Base-by-base conservation (phyloP, 2,113 vertebrate genomes). In the Cyprinodon tularosa region DNA sequence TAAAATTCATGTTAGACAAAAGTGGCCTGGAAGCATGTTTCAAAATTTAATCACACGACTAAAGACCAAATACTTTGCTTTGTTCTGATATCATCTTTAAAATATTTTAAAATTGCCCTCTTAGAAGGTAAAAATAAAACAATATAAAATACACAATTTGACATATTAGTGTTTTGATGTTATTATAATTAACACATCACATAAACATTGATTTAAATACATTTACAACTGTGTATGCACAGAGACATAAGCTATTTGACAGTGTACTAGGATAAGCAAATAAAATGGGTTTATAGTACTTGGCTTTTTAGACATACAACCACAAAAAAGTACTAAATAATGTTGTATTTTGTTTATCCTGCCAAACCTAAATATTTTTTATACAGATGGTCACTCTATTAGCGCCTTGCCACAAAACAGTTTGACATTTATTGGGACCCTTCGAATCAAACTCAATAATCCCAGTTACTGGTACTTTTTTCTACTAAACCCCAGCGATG, bases 1-100 rank as follows among this genome's bases (percentile, higher is more conserved):
- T 65, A 61, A 71, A 84, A 80, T 62, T 76, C 40, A 66, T 78
- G 70, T 47, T 76, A 72, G 81, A 77, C 47, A 45, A n/a, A 74
- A 40, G 0, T 42, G 59, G 7, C 29, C 61, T 20, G 68, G 74
- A 77, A 69, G 45, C 53, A 36, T 3, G 14, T 68, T 80, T 50
- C 40, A 65, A 62, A 77, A 40, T 48, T 62, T 71, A 13, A 67
- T 39, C 37, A 47, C 29, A 45, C 64, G 62, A 15, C 66, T 38
- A 15, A 70, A 61, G 67, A 29, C 29, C 29, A 57, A 59, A 45
- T 62, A 20, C 38, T 8, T 48, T 70, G 50, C 22, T 14, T 50
- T 40, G 48, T 62, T 59, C 42, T 11, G n/a, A 63, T 22, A 48
- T 44, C 29, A 50, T 61, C 63, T 60, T 66, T 45, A 74, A 66